Percentiles rank a stretch among this genome's conserved stretches.
Conservation (phyloP, 35 echinoderm and acorn worm species). For the Ophiothrix spiculata region DNA sequence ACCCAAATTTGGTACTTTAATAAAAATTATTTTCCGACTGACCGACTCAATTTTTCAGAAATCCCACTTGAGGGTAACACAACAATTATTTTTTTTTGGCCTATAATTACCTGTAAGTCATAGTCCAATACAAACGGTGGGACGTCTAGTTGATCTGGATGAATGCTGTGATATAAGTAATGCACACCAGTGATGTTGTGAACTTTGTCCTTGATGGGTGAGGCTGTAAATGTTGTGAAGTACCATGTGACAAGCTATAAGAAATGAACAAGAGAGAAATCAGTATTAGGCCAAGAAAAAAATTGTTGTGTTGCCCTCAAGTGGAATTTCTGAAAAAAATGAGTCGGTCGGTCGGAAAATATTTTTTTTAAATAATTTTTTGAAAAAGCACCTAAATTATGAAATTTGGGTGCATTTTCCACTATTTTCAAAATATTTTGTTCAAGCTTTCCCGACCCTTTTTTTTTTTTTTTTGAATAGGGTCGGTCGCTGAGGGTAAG, state of each 20-base stretch:
- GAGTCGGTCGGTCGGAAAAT: not conserved
- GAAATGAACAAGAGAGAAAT: slow-evolving; percentile 13
- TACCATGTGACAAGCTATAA: slow-evolving; percentile 86
- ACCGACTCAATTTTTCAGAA: too few relatives aligned
- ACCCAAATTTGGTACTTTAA: too few relatives aligned
- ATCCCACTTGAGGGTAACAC: too few relatives aligned
- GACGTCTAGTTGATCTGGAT: slow-evolving; percentile 78
- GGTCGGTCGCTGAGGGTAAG: too few relatives aligned
- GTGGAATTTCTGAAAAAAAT: not conserved
- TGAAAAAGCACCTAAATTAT: not conserved
- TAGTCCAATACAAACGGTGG: slow-evolving; percentile 90
- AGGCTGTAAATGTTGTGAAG: slow-evolving; percentile 94
- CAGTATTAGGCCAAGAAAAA: not conserved
- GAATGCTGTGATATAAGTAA: slow-evolving; percentile 84
- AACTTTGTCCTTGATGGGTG: slow-evolving; percentile 71
- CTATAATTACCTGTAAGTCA: slow-evolving; percentile 95
- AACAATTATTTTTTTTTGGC: too few relatives aligned
- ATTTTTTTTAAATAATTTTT: too few relatives aligned
- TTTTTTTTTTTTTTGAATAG: too few relatives aligned
- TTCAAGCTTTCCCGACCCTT: too few relatives aligned
- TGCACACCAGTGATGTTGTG: slow-evolving; percentile 53
- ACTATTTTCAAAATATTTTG: not conserved
- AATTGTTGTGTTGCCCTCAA: not conserved
- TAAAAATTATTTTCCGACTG: too few relatives aligned
- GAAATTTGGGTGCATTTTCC: not conserved